Conservation (phyloP, 2,797 vertebrate species). For the Poecilia velifera region DNA sequence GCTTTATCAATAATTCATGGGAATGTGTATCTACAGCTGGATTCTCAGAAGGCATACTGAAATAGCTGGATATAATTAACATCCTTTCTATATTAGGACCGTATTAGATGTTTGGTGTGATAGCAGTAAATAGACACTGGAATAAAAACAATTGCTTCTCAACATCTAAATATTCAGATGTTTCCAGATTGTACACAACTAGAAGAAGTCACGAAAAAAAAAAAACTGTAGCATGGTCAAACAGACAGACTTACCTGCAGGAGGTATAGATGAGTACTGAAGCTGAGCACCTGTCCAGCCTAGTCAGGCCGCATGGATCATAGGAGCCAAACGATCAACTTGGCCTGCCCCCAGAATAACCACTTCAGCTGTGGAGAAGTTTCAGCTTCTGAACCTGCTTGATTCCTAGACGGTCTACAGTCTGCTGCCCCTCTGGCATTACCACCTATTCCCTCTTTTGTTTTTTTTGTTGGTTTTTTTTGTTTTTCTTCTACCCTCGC, state of each 20-base stretch:
- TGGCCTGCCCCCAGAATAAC: constrained; percentile 14
- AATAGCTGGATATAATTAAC: constrained; percentile 21
- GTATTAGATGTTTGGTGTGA: neutral
- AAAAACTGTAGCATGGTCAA: neutral
- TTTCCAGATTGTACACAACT: neutral
- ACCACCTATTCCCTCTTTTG: constrained; percentile 22
- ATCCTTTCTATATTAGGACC: neutral
- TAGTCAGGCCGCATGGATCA: constrained; percentile 47
- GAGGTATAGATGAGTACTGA: constrained; percentile 29
- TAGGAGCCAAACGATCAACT: constrained; percentile 29
- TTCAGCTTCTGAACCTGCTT: constrained; percentile 16
- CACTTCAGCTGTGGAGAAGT: constrained; percentile 20
- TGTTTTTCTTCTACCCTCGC: constrained; percentile 8
- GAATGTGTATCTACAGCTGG: constrained; percentile 56
- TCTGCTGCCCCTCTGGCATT: constrained; percentile 36
- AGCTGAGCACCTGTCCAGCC: constrained; percentile 30
- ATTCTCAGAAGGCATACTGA: constrained; percentile 35
- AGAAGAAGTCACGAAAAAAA: too few relatives aligned
- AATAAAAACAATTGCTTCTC: neutral
- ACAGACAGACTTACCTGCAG: constrained; percentile 54
- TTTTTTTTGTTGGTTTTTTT: neutral
- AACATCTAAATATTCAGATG: neutral
- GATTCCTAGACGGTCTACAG: constrained; percentile 27
- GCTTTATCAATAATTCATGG: constrained; percentile 63
- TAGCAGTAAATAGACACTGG: neutral